These are phyloP conservation scores for Anthonomus grandis DNA, from an alignment of 1,140 invertebrate species.

Conservation along the genomic window DNA sequence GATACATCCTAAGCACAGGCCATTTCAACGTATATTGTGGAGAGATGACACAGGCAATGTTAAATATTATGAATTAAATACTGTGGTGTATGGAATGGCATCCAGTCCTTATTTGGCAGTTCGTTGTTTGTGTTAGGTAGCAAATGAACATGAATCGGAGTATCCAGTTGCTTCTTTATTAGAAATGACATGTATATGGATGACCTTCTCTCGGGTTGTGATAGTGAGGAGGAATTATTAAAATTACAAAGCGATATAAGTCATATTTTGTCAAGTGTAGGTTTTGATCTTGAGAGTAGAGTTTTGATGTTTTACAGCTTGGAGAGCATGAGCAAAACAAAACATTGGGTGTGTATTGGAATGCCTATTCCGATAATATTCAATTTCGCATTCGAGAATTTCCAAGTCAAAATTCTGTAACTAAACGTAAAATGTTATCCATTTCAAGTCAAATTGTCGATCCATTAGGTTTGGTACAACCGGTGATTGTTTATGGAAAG, in stretches of 20 bases:
- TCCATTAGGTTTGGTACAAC: slow-evolving; percentile 35
- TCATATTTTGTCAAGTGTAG: slow-evolving; percentile 6
- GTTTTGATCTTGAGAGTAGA: slow-evolving; percentile 48
- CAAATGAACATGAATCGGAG: slow-evolving; percentile 16
- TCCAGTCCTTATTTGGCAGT: slow-evolving; percentile 38
- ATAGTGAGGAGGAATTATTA: slow-evolving; percentile 29
- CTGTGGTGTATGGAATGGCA: slow-evolving; percentile 36
- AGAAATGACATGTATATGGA: slow-evolving; percentile 45
- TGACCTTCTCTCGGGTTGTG: slow-evolving; percentile 43
- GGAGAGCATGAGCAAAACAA: slow-evolving; percentile 10
- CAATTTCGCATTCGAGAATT: slow-evolving; percentile 11
- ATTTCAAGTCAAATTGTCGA: slow-evolving; percentile 32
- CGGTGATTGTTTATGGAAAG: slow-evolving; percentile 39
- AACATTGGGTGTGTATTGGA: slow-evolving; percentile 25
- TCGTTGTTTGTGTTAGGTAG: slow-evolving; percentile 29
- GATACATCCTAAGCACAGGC: slow-evolving; percentile 34
- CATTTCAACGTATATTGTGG: slow-evolving; percentile 47
- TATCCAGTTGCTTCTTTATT: slow-evolving; percentile 33
- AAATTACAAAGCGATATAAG: slow-evolving; percentile 14
- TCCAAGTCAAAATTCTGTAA: background rate
- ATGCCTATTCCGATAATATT: slow-evolving; percentile 4
- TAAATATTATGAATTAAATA: slow-evolving; percentile 31
- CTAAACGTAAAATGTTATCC: slow-evolving; percentile 31
- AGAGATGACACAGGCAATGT: slow-evolving; percentile 30
- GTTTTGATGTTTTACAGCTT: slow-evolving; percentile 13